Evolutionary conservation across 2,888 invertebrate species (phyloP).

Genomic region (Acrocyrtus sp.): DNA sequence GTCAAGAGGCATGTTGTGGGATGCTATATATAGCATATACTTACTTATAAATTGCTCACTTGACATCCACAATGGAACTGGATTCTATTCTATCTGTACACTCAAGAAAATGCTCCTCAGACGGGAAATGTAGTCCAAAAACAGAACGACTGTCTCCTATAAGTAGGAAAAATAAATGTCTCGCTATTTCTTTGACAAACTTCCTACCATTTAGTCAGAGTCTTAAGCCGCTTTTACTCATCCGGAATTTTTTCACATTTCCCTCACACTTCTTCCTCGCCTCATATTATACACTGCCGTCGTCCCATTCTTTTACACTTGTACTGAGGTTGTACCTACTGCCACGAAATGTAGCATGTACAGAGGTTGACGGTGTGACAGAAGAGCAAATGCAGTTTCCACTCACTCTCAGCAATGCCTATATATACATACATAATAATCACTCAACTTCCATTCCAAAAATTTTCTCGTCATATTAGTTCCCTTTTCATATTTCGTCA

Average conservation of each 20-base stretch:
- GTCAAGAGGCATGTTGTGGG: slow-evolving; percentile 23
- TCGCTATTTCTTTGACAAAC: slow-evolving; percentile 37
- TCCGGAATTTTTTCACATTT: slow-evolving; percentile 19
- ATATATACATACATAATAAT: slow-evolving; percentile 27
- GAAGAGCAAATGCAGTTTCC: too few species aligned
- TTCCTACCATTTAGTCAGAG: slow-evolving; percentile 22
- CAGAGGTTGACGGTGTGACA: too few species aligned
- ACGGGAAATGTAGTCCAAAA: neutral
- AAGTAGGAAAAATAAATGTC: slow-evolving; percentile 28
- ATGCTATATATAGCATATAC: slow-evolving; percentile 5
- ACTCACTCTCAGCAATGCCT: too few species aligned
- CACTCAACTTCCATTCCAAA: slow-evolving; percentile 38
- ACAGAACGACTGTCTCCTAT: neutral
- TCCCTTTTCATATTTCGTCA: too few species aligned
- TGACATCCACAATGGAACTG: too few species aligned
- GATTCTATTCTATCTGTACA: too few species aligned
- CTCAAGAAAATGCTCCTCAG: slow-evolving; percentile 6
- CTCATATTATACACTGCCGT: too few species aligned
- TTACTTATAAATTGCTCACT: too few species aligned
- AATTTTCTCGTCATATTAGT: slow-evolving; percentile 17
- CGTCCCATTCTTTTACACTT: too few species aligned
- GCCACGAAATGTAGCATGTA: too few species aligned
- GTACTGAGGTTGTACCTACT: too few species aligned
- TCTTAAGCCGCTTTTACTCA: slow-evolving; percentile 20
- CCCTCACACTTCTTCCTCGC: too few species aligned